phyloP scores from a whole-genome alignment of 2,797 vertebrate species.

The Vireo griseus region DNA sequence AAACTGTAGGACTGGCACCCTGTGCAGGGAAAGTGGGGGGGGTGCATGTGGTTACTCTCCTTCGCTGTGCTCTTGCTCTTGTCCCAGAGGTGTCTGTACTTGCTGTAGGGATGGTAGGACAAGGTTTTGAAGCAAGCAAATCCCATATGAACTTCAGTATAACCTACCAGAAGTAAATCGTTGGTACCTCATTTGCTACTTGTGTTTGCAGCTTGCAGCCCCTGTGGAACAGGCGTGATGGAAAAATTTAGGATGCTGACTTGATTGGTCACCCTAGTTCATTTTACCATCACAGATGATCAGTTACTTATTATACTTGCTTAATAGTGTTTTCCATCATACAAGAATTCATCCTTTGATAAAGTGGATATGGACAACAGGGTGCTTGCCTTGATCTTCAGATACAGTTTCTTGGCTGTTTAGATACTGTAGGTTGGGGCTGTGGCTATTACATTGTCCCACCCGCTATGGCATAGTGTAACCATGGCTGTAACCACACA shows the following conservation, averaged over 20 bases:
- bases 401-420: background rate
- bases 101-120: background rate
- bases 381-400: background rate
- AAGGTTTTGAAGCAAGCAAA: background rate
- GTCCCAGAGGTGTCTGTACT: background rate
- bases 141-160: background rate
- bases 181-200: background rate
- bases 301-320: background rate
- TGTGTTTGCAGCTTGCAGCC: background rate
- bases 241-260: background rate
- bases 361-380: background rate
- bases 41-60: background rate
- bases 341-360: background rate
- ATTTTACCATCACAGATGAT: background rate
- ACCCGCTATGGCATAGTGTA: background rate
- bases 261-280: background rate
- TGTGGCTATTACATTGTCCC: background rate
- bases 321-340: background rate
- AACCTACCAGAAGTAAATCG: accelerated
- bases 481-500: background rate
- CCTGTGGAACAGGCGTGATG: background rate
- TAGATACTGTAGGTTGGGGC: background rate
- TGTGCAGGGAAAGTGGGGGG: no score
- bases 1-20: accelerated
- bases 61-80: background rate